phyloP scores from a whole-genome alignment of 2,797 vertebrate genomes.

The Otolemur crassicaudatus region DNA sequence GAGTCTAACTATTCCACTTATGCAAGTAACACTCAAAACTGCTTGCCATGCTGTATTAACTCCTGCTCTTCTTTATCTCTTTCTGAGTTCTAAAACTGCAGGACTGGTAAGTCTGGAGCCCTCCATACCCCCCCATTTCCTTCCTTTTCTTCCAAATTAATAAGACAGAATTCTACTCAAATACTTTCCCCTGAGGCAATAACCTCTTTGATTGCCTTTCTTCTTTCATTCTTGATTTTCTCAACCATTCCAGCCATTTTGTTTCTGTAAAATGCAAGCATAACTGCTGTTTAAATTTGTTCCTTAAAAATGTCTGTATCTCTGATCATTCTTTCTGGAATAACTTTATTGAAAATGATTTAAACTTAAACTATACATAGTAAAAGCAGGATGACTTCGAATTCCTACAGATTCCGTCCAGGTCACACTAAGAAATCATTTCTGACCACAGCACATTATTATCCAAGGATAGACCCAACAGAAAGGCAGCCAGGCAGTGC shows the following conservation, averaged over 20 bases:
- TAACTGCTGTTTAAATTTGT: not conserved
- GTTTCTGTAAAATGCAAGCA: not conserved
- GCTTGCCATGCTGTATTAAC: not conserved
- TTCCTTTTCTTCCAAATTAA: constrained; percentile 22
- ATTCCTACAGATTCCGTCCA: not conserved
- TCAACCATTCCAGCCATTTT: not conserved
- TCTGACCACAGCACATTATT: not conserved
- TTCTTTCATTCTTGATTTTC: constrained; percentile 37
- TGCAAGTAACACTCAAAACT: not conserved
- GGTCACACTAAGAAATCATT: not conserved
- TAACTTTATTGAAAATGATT: constrained; percentile 1
- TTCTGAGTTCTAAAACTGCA: not conserved
- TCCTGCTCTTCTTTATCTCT: not conserved
- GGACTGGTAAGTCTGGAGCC: not conserved
- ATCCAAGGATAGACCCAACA: not conserved
- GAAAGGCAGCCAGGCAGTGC: not conserved
- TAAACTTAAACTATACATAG: not conserved
- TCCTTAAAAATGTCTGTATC: not conserved
- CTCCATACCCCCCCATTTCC: not conserved
- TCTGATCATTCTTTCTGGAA: constrained; percentile 15
- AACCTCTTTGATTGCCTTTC: not conserved
- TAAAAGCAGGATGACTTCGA: not conserved
- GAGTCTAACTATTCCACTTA: not conserved
- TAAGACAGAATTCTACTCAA: constrained; percentile 19
- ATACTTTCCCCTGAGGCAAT: not conserved